A percentile compares a stretch with the other conserved stretches of the same genome.
Conservation (phyloP, 2,888 invertebrate genomes). For the Dermolepida albohirtum region DNA sequence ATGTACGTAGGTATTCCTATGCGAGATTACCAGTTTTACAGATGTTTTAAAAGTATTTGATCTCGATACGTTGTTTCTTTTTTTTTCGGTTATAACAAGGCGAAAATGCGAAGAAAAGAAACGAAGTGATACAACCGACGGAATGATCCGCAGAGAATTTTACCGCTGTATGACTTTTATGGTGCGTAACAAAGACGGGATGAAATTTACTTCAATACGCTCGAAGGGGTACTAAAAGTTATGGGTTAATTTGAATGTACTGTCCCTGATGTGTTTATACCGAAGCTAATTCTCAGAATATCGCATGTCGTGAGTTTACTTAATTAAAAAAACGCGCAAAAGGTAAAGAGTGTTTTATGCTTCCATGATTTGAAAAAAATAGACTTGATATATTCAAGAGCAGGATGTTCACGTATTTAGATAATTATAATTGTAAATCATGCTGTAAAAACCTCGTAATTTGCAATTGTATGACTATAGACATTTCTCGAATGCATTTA, state of each 20-base stretch:
- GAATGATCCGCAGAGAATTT: not conserved
- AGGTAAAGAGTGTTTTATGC: not conserved
- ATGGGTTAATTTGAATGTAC: constrained; percentile 23
- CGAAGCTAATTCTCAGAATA: constrained; percentile 23
- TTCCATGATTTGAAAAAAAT: not conserved
- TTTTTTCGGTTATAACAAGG: constrained; percentile 5
- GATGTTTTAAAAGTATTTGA: constrained; percentile 1
- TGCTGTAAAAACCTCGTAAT: constrained; percentile 3
- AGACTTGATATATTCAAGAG: too few species aligned
- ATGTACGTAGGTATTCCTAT: too few species aligned
- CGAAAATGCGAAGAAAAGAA: not conserved
- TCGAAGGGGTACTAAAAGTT: constrained; percentile 17
- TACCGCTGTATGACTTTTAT: constrained; percentile 4
- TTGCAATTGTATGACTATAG: constrained; percentile 9
- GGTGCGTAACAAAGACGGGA: constrained; percentile 15
- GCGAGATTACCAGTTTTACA: not conserved
- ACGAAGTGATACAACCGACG: too few species aligned
- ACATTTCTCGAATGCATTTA: too few species aligned
- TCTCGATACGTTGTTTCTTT: not conserved
- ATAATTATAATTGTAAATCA: constrained; percentile 10
- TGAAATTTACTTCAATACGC: constrained; percentile 16
- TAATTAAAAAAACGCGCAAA: not conserved
- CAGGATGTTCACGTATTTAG: too few species aligned
- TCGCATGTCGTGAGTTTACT: constrained; percentile 2
- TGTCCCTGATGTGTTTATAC: constrained; percentile 8